Base-by-base conservation (phyloP, 2,113 vertebrate genomes). In the Chitala chitala region DNA sequence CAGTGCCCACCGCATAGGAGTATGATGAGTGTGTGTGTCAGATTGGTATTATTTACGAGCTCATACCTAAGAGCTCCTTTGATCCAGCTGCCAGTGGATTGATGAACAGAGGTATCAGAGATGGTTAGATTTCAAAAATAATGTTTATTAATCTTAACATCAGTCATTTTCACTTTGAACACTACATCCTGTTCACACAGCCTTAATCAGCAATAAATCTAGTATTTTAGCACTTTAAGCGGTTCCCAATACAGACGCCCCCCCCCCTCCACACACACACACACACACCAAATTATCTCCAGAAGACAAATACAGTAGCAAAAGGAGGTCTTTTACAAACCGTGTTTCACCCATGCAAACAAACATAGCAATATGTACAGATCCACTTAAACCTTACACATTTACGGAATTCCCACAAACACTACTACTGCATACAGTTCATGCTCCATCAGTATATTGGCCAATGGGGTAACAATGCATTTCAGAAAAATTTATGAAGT, bases 151-250 rank as follows among this genome's bases (percentile, higher is more conserved):
- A n/a, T n/a, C n/a, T n/a, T n/a, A n/a, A n/a, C n/a, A n/a, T n/a
- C n/a, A n/a, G n/a, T n/a, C n/a, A n/a, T n/a, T n/a, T n/a, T n/a
- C n/a, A n/a, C n/a, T 72, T 55, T n/a, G 56, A 71, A 71, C 58
- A 76, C 29, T 54, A 63, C n/a, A 51, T 44, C 20, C 22, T 61
- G 48, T 54, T 76, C 65, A 71, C 69, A 76, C 64, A 76, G 75
- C 58, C 29, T 55, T 53, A 72, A 64, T 76, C 24, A 65, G 69
- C 69, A 44, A 72, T 76, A 71, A 76, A 72, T 76, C 59, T 72
- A 17, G 22, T 71, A 70, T 46, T 69, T 56, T 50, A 70, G 56
- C 58, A 51, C 55, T 58, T 56, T 71, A 44, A 58, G 38, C 42
- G 17, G 9, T 24, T 70, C 29, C 6, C 9, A 46, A n/a, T n/a